Evolutionary conservation across 2,888 invertebrate genomes (phyloP).

Genomic region (Odontomyia ornata): DNA sequence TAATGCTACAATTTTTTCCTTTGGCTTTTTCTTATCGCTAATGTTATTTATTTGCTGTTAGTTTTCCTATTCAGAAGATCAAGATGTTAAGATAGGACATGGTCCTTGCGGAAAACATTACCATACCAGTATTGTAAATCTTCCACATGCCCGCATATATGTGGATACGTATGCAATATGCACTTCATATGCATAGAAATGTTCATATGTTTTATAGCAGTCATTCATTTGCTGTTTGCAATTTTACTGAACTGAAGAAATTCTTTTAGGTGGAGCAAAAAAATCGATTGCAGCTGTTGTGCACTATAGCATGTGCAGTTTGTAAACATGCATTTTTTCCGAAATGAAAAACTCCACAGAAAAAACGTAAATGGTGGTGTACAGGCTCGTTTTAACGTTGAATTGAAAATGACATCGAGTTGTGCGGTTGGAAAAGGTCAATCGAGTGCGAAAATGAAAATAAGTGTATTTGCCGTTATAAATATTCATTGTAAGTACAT

Average conservation of each 20-base stretch:
- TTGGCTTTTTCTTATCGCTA: neutral
- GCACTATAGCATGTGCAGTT: constrained; percentile 42
- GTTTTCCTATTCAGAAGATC: constrained; percentile 35
- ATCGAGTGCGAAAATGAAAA: neutral
- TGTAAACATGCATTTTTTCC: constrained; percentile 38
- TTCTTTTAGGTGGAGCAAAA: constrained; percentile 11
- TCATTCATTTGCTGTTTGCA: constrained; percentile 12
- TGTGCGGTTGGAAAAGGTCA: constrained; percentile 23
- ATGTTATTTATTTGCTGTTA: constrained; percentile 1
- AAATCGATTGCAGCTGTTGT: constrained; percentile 40
- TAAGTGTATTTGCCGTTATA: neutral
- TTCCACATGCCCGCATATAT: neutral
- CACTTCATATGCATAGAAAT: neutral
- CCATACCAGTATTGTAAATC: neutral
- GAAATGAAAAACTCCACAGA: neutral
- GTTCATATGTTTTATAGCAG: constrained; percentile 13
- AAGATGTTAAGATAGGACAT: constrained; percentile 43
- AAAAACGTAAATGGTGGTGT: neutral
- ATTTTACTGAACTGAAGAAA: constrained; percentile 25
- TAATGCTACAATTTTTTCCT: neutral
- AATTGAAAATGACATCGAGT: neutral
- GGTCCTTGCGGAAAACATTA: constrained; percentile 37
- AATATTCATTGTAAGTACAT: too few relatives aligned
- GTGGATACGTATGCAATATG: neutral
- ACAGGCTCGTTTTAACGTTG: neutral